Evolutionary conservation across 1,140 invertebrate genomes (phyloP).

Genomic region (Pseudomyrmex pallidus): DNA sequence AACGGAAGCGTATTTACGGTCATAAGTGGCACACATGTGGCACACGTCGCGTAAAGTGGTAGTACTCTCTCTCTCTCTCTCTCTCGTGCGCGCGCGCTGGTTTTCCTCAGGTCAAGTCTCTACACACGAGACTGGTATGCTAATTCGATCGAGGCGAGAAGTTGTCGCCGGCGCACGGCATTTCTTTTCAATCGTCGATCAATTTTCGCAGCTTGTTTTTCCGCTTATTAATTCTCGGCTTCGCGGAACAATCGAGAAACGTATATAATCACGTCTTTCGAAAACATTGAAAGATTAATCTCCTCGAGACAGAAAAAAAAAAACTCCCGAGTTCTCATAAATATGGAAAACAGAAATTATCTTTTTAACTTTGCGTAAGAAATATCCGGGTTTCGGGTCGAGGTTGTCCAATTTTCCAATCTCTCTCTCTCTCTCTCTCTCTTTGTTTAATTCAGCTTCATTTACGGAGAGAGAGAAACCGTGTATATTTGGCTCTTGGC

Average conservation of each 20-base stretch:
- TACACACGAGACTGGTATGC: conserved; percentile 20
- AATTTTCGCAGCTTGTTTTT: conserved; percentile 13
- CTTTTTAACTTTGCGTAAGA: neutral
- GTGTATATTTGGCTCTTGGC: neutral
- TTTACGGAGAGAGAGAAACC: neutral
- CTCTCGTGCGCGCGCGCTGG: neutral
- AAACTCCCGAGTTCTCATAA: neutral
- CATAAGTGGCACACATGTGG: neutral
- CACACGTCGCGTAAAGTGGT: neutral
- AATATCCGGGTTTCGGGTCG: neutral
- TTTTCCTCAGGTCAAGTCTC: conserved; percentile 36
- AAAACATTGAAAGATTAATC: neutral
- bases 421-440: too few species aligned
- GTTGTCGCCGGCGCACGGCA: neutral
- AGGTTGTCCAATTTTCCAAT: too few species aligned
- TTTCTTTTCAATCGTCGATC: neutral
- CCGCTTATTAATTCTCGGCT: neutral
- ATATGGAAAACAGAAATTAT: neutral
- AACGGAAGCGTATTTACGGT: conserved; percentile 25
- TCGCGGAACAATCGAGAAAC: neutral
- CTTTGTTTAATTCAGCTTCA: neutral
- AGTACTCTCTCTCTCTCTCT: neutral
- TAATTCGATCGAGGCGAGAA: conserved; percentile 30
- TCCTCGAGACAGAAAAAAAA: neutral
- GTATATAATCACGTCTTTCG: neutral